phyloP scores from a whole-genome alignment of 2,113 vertebrate genomes.

The Caracal caracal region DNA sequence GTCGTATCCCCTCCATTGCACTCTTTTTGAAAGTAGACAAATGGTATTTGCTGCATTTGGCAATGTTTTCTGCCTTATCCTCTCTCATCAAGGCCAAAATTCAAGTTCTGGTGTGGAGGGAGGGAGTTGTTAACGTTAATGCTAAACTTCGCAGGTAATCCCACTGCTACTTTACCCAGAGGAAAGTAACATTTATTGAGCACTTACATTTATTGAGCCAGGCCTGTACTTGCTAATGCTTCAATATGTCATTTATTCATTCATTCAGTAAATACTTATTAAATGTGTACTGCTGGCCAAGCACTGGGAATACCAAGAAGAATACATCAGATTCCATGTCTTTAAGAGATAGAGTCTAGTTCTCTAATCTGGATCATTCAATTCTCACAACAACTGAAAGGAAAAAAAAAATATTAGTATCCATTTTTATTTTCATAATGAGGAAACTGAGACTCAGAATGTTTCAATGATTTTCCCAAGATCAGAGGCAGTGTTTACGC shows the following conservation, averaged over 20 bases:
- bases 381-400: neutral
- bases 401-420: neutral
- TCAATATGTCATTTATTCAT: neutral
- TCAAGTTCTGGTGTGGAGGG: neutral
- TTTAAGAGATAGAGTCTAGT: neutral
- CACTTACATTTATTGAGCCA: neutral
- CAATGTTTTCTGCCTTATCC: neutral
- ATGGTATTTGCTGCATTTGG: neutral
- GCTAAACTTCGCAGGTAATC: conserved; percentile 12
- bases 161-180: neutral
- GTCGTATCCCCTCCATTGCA: neutral
- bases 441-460: conserved; percentile 9
- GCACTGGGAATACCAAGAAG: neutral
- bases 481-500: neutral
- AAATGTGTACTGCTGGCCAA: conserved; percentile 28
- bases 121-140: neutral
- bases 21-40: conserved; percentile 23
- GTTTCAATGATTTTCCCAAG: neutral
- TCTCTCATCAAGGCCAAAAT: conserved; percentile 27
- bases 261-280: neutral
- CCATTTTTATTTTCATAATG: conserved; percentile 31
- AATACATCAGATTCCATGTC: neutral
- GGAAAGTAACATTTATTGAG: conserved; percentile 52
- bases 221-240: neutral
- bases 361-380: neutral